phyloP scores from a whole-genome alignment of 2,888 invertebrate genomes.

The Cheilosia impressa region DNA sequence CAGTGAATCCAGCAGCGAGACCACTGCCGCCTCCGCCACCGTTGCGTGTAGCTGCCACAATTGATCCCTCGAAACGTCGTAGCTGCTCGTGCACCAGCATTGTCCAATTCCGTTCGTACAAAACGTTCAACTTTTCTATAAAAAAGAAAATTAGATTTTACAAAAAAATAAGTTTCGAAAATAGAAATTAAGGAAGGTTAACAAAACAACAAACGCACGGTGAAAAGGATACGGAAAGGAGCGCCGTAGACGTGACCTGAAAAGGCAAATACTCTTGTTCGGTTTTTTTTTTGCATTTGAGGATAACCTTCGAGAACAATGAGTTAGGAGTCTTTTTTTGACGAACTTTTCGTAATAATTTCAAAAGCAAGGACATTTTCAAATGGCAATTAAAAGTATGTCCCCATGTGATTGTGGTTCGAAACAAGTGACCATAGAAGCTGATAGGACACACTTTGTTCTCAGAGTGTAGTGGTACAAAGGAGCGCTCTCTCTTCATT shows the following conservation, averaged over 20 bases:
- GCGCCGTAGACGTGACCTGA: constrained; percentile 60
- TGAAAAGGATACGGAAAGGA: constrained; percentile 43
- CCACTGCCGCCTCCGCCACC: constrained; percentile 75
- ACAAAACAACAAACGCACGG: constrained; percentile 9
- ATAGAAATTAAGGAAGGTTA: constrained; percentile 39
- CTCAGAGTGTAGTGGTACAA: constrained; percentile 14
- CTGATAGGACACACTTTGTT: constrained; percentile 49
- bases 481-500: constrained; percentile 2
- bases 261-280: constrained; percentile 21
- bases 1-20: constrained; percentile 18
- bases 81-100: constrained; percentile 90
- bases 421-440: constrained; percentile 52
- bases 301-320: constrained; percentile 25
- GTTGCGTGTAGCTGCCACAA: constrained; percentile 90
- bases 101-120: constrained; percentile 94
- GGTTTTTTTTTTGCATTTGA: constrained; percentile 1
- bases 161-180: constrained; percentile 19
- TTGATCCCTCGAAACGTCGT: constrained; percentile 90
- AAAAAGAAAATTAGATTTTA: constrained; percentile 53
- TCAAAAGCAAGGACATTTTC: constrained; percentile 25
- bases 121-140: constrained; percentile 90
- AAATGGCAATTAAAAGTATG: constrained; percentile 62
- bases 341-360: constrained; percentile 21
- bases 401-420: constrained; percentile 30
- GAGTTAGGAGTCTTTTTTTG: constrained; percentile 5